Percentiles rank a stretch among this genome's conserved stretches.
Evolutionary conservation across 1,140 invertebrate genomes (phyloP).

Genomic region (Tetragonula clypearis): DNA sequence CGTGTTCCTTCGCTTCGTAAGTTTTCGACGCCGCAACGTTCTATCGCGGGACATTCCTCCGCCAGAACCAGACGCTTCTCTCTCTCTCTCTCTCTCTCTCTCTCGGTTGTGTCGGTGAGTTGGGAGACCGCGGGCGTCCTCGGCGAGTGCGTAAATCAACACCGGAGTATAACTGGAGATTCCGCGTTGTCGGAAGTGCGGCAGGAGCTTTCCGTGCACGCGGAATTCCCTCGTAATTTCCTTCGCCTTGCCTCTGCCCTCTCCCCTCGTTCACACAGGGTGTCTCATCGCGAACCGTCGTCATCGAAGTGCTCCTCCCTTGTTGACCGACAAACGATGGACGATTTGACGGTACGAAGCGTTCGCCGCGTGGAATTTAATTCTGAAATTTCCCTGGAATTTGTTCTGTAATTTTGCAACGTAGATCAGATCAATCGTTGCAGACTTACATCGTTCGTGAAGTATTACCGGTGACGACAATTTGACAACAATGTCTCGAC

Average conservation of each 20-base stretch:
- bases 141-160: slow-evolving; percentile 45
- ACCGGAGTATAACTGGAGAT: slow-evolving; percentile 16
- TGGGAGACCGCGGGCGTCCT: background rate
- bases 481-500: too few species aligned
- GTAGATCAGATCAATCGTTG: too few species aligned
- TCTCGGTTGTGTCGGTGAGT: slow-evolving; percentile 20
- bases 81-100: too few species aligned
- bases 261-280: background rate
- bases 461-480: too few species aligned
- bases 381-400: too few species aligned
- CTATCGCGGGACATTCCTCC: background rate
- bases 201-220: background rate
- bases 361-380: too few species aligned
- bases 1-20: background rate
- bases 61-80: background rate
- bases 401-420: too few species aligned
- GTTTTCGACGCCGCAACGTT: background rate
- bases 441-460: too few species aligned
- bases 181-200: slow-evolving; percentile 7
- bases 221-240: slow-evolving; percentile 26
- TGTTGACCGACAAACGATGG: too few species aligned
- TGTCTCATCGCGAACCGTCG: background rate
- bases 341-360: too few species aligned
- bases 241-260: background rate
- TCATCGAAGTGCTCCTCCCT: too few species aligned